A percentile compares a stretch with the other conserved stretches of the same genome.
These are phyloP conservation scores for Anolis carolinensis DNA, from an alignment of 2,113 vertebrate species.

Conservation along the genomic window DNA sequence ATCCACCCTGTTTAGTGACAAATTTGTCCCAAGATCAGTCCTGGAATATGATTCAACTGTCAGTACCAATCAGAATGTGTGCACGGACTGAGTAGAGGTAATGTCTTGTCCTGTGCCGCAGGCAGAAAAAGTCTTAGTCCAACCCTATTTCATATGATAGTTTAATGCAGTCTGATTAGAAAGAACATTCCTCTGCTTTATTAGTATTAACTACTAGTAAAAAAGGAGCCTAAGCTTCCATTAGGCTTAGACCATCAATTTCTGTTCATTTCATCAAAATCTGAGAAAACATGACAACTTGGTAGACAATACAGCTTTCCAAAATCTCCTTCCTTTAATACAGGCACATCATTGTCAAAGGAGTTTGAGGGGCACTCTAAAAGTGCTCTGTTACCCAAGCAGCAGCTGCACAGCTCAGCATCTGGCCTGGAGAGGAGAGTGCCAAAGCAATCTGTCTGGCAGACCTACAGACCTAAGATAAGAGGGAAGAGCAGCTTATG, in stretches of 20 bases:
- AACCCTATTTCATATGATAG: background rate
- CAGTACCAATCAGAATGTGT: background rate
- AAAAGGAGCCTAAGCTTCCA: background rate
- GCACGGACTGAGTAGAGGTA: background rate
- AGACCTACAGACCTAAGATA: constrained; percentile 25
- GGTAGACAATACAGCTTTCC: fast-evolving
- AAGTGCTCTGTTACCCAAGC: background rate
- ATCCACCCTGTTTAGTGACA: too few species aligned
- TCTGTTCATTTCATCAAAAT: fast-evolving
- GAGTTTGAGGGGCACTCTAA: fast-evolving
- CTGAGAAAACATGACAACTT: fast-evolving
- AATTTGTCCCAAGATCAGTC: background rate
- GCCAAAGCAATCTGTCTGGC: background rate
- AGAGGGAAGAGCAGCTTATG: constrained; percentile 9
- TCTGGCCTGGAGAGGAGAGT: constrained; percentile 14
- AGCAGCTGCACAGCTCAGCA: background rate
- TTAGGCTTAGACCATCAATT: background rate
- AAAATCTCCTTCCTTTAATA: background rate
- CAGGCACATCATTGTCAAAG: fast-evolving
- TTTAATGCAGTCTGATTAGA: background rate
- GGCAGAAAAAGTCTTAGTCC: background rate
- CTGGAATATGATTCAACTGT: background rate
- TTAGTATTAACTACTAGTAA: fast-evolving
- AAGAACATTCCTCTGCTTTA: background rate
- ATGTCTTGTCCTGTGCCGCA: background rate